Evolutionary conservation across 2,888 invertebrate genomes (phyloP).

Genomic region (Athetis lepigone): DNA sequence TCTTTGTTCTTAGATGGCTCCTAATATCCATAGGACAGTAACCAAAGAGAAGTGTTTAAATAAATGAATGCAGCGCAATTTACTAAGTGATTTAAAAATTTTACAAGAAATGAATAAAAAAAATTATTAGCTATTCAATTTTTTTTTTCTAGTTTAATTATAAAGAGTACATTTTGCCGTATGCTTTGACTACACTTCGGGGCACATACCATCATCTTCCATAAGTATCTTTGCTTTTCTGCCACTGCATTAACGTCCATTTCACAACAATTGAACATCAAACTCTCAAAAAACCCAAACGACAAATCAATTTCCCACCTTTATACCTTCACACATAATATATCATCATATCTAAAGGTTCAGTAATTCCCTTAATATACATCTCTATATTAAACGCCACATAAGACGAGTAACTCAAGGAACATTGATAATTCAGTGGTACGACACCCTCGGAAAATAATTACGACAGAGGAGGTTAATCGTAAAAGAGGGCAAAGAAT

Average conservation of each 20-base stretch:
- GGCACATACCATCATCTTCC: too few relatives aligned
- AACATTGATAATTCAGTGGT: conserved; percentile 60
- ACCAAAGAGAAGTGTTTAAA: too few relatives aligned
- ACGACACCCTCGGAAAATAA: conserved; percentile 53
- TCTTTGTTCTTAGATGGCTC: background rate
- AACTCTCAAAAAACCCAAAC: background rate
- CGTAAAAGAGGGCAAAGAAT: conserved; percentile 53
- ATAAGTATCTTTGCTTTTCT: too few relatives aligned
- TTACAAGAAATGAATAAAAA: too few relatives aligned
- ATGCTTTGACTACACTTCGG: too few relatives aligned
- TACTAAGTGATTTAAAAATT: too few relatives aligned
- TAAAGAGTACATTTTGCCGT: too few relatives aligned
- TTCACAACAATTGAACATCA: too few relatives aligned
- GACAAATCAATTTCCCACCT: background rate
- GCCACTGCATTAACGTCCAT: too few relatives aligned
- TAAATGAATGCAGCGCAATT: too few relatives aligned
- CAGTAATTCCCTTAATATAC: conserved; percentile 27
- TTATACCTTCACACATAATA: background rate
- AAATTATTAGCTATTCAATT: too few relatives aligned
- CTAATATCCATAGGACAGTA: background rate
- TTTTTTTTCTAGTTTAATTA: too few relatives aligned
- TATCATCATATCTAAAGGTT: background rate
- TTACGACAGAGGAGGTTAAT: conserved; percentile 52
- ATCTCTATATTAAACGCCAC: conserved; percentile 24
- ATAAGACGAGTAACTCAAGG: conserved; percentile 32